A percentile compares a stretch with the other conserved stretches of the same genome.
These are phyloP conservation scores for Caiman crocodilus DNA, from an alignment of 2,797 vertebrate species.

Conservation along the genomic window DNA sequence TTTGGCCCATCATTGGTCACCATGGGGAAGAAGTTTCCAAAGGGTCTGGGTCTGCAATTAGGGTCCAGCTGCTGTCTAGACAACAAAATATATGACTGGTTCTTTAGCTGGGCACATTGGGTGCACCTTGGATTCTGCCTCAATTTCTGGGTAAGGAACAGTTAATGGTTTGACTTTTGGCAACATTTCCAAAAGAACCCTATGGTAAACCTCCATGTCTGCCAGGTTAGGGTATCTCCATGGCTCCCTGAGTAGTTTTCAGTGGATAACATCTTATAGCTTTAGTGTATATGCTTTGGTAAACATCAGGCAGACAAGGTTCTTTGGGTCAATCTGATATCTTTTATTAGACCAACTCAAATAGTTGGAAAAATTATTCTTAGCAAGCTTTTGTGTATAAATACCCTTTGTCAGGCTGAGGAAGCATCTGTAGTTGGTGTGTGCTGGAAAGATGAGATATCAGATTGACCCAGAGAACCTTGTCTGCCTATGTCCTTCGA, in stretches of 20 bases:
- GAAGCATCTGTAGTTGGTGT: too few species aligned
- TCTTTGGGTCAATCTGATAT: too few species aligned
- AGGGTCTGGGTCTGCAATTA: background rate
- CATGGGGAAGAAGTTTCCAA: accelerated
- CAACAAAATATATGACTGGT: background rate
- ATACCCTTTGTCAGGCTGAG: too few species aligned
- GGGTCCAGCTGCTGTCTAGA: background rate
- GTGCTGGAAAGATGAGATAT: too few species aligned
- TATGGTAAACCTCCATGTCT: background rate
- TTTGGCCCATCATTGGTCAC: background rate
- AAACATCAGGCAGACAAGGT: too few species aligned
- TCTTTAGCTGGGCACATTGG: background rate
- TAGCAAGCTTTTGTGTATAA: too few species aligned
- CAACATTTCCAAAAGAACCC: background rate
- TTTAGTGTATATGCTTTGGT: background rate
- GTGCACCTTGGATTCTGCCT: background rate
- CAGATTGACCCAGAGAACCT: too few species aligned
- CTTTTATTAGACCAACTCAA: too few species aligned
- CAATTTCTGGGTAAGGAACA: background rate
- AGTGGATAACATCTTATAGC: background rate
- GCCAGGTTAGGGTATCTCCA: background rate
- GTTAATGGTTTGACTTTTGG: background rate
- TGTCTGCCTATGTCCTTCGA: too few species aligned
- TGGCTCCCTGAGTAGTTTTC: background rate
- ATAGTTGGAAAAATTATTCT: too few species aligned